phyloP scores from a whole-genome alignment of 2,888 invertebrate genomes.

The Euphydryas editha region DNA sequence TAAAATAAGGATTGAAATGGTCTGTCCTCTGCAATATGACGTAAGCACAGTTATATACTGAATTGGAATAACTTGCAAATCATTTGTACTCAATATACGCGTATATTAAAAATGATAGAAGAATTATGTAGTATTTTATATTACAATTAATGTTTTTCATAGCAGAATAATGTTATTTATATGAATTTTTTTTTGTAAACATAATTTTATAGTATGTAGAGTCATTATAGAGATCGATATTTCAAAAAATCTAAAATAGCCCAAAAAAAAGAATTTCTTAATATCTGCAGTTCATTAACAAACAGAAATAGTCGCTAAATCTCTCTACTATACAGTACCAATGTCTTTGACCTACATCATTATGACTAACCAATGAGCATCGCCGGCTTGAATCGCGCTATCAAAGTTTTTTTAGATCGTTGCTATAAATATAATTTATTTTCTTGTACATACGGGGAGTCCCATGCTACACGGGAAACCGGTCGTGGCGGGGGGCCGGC shows the following conservation, averaged over 20 bases:
- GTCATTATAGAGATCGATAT: background rate
- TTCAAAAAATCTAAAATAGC: background rate
- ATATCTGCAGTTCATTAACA: background rate
- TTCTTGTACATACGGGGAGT: constrained; percentile 49
- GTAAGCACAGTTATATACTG: background rate
- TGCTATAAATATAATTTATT: constrained; percentile 44
- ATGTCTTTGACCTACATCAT: constrained; percentile 30
- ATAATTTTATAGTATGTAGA: background rate
- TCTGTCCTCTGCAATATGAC: background rate
- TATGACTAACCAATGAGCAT: constrained; percentile 49
- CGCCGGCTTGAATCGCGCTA: constrained; percentile 62
- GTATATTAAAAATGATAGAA: too few species aligned
- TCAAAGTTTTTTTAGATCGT: constrained; percentile 50
- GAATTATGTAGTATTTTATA: too few species aligned
- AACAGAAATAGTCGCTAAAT: background rate
- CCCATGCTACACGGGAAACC: constrained; percentile 59
- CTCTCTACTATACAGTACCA: background rate
- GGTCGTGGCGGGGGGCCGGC: constrained; percentile 61
- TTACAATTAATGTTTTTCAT: background rate
- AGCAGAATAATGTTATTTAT: background rate
- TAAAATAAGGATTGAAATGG: background rate
- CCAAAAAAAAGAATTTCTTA: background rate
- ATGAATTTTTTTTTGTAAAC: too few species aligned
- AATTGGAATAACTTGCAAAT: background rate
- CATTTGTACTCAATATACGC: background rate